phyloP scores from a whole-genome alignment of 2,888 invertebrate species.

The Toxonevra muliebris region DNA sequence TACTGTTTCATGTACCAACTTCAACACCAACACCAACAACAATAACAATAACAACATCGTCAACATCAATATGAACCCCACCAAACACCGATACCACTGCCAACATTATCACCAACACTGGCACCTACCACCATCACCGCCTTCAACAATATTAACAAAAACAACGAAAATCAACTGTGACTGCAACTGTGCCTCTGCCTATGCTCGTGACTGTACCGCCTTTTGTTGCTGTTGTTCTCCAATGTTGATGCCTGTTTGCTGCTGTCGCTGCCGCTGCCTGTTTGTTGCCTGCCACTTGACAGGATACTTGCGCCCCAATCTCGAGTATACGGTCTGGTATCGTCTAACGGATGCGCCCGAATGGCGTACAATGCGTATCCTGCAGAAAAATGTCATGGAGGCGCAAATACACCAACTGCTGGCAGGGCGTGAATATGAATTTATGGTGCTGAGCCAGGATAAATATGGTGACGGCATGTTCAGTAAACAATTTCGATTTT shows the following conservation, averaged over 20 bases:
- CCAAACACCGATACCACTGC: neutral
- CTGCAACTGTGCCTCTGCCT: no score
- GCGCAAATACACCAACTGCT: slow-evolving; percentile 81
- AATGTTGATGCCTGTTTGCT: neutral
- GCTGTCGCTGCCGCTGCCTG: slow-evolving; percentile 18
- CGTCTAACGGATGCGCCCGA: slow-evolving; percentile 77
- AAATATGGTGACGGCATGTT: slow-evolving; percentile 88
- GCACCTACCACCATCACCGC: neutral
- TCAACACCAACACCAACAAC: neutral
- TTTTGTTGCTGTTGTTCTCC: neutral
- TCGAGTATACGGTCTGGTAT: slow-evolving; percentile 89
- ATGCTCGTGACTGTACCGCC: no score
- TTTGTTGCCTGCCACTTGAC: slow-evolving; percentile 13
- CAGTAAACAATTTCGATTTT: slow-evolving; percentile 81
- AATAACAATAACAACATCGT: neutral
- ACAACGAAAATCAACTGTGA: neutral
- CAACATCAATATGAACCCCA: neutral
- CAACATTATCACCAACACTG: neutral
- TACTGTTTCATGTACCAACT: slow-evolving; percentile 8
- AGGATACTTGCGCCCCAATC: slow-evolving; percentile 78
- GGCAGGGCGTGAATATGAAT: slow-evolving; percentile 84
- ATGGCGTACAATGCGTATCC: slow-evolving; percentile 85
- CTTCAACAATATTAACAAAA: neutral
- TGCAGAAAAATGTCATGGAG: slow-evolving; percentile 76
- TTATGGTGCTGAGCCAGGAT: slow-evolving; percentile 90